Evolutionary conservation across 2,113 vertebrate species (phyloP).

Genomic region (Dissostichus mawsoni): DNA sequence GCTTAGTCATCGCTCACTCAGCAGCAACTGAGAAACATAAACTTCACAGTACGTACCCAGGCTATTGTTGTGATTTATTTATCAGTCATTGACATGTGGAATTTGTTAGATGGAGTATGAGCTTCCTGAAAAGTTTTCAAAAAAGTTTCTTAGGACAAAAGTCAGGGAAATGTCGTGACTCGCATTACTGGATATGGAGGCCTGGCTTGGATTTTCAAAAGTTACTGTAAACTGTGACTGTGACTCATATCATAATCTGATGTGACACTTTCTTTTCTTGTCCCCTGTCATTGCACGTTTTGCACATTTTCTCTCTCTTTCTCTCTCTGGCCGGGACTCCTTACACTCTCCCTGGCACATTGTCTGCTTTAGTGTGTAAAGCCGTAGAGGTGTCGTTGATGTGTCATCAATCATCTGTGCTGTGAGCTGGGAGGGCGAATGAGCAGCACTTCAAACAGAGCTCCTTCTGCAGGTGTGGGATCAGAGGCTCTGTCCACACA

Average conservation of each 20-base stretch:
- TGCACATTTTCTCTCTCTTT: slow-evolving; percentile 55
- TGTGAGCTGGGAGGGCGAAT: slow-evolving; percentile 60
- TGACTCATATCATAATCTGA: slow-evolving; percentile 69
- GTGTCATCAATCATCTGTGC: slow-evolving; percentile 81
- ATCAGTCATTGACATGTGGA: neutral
- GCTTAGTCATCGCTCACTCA: slow-evolving; percentile 41
- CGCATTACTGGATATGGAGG: slow-evolving; percentile 26
- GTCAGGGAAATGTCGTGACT: slow-evolving; percentile 65
- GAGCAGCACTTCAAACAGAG: slow-evolving; percentile 59
- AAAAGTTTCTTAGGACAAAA: slow-evolving; percentile 45
- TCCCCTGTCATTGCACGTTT: slow-evolving; percentile 62
- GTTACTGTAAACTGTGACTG: slow-evolving; percentile 72
- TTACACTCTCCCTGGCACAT: slow-evolving; percentile 58
- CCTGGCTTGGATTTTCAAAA: slow-evolving; percentile 55
- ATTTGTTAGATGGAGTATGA: neutral
- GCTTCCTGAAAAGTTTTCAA: slow-evolving; percentile 29
- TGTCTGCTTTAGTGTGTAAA: slow-evolving; percentile 60
- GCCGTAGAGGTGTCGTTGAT: slow-evolving; percentile 43
- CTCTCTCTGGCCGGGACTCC: slow-evolving; percentile 13
- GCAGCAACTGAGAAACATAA: slow-evolving; percentile 6
- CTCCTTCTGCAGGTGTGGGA: slow-evolving; percentile 70
- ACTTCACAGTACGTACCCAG: slow-evolving; percentile 2
- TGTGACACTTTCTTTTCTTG: slow-evolving; percentile 77
- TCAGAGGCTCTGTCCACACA: slow-evolving; percentile 49
- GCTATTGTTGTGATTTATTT: slow-evolving; percentile 13